Base-by-base conservation (phyloP, 2,113 vertebrate species). In the Orycteropus afer region DNA sequence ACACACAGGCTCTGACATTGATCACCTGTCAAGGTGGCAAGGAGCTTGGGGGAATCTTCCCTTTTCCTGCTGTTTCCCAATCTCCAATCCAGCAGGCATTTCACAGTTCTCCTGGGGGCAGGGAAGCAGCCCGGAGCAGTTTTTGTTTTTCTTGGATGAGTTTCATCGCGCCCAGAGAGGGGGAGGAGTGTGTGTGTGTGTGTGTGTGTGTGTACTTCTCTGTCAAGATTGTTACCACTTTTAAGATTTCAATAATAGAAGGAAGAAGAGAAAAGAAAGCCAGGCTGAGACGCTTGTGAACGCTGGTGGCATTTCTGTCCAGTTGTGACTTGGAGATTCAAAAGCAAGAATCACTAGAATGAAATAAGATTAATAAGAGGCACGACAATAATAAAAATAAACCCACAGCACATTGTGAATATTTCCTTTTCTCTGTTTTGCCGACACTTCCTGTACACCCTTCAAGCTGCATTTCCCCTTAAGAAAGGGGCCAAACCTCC, bases 61-160 rank as follows among this genome's bases (percentile, higher is more conserved):
- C 40, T 71, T 32, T 47, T 7, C 3, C 2, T 14, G 57, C 22
- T 37, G 81, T 69, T 84, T 20, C 45, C 32, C 42, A n/a, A 85
- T 69, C 71, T 61, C 17, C 32, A 29, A 4, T 27, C 27, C 15
- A 7, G 5, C 37, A 45, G 77, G 47, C 86, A 15, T 42, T 78
- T 89, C 67, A 34, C 23, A 37, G 81, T 18, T 85, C 89, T 95
- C 47, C 45, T 20, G 53, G 47, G 40, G 73, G 63, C 45, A 42
- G 73, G 69, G 71, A 84, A 80, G 8, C 57, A 57, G 78, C 91
- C 65, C 20, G 77, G 49, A 45, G 25, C 8, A 40, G 40, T 23
- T 77, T 84, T 65, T 89, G 90, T 97, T 95, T 96, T 73, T 82
- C 94, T 82, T 53, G 95, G 85, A 61, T 45, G 89, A 77, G 57